Percentiles rank a stretch among this genome's conserved stretches.
phyloP scores from a whole-genome alignment of 2,113 vertebrate genomes.

The Epinephelus cyanopodus region DNA sequence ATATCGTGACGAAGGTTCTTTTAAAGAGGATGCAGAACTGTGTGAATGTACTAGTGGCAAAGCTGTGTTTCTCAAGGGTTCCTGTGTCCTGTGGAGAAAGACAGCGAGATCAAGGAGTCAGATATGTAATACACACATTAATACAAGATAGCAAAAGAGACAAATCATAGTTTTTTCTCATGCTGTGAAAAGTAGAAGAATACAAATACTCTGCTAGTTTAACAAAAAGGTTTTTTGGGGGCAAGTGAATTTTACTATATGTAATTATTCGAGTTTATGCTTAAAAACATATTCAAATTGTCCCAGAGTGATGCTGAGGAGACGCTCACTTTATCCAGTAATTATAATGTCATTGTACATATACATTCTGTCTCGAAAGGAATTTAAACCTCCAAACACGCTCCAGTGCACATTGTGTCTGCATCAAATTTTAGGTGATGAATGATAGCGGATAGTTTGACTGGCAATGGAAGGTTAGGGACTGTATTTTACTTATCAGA shows the following conservation, averaged over 20 bases:
- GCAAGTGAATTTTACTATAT: background rate
- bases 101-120: background rate
- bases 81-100: constrained; percentile 86
- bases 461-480: background rate
- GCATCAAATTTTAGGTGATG: background rate
- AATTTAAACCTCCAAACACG: background rate
- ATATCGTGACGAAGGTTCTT: constrained; percentile 94
- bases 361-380: too few species aligned
- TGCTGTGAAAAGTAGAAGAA: background rate
- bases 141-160: background rate
- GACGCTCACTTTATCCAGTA: background rate
- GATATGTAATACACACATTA: background rate
- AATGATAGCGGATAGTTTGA: background rate
- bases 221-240: too few species aligned
- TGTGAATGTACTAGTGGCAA: constrained; percentile 94
- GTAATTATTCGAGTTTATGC: background rate
- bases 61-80: constrained; percentile 95
- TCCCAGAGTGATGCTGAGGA: background rate
- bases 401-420: background rate
- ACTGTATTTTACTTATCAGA: too few species aligned
- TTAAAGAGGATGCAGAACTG: constrained; percentile 99
- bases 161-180: background rate
- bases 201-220: background rate
- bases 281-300: background rate
- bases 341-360: background rate